Percentiles rank a stretch among this genome's conserved stretches.
Conservation (phyloP, 2,113 vertebrate genomes). For the Geococcyx californianus region DNA sequence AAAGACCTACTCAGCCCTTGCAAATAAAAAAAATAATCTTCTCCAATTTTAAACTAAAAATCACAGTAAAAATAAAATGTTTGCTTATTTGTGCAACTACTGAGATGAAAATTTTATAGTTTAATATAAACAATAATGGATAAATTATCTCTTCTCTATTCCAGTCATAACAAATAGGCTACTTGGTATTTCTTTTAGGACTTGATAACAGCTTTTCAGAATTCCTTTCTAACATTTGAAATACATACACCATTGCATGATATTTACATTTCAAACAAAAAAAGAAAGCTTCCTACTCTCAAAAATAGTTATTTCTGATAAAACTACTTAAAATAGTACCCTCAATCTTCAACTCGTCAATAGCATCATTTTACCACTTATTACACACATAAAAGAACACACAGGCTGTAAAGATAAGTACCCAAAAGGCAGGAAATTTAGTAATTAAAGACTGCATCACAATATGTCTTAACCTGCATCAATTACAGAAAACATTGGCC, state of each 20-base stretch:
- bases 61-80: not conserved
- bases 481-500: not conserved
- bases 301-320: not conserved
- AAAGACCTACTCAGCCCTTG: not conserved
- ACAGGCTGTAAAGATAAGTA: not conserved
- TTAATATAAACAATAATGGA: not conserved
- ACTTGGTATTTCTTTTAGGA: not conserved
- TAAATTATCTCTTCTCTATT: not conserved
- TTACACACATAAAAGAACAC: not conserved
- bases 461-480: not conserved
- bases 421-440: not conserved
- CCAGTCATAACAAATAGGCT: not conserved
- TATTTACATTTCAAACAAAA: conserved; percentile 21
- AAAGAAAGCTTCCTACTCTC: not conserved
- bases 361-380: not conserved
- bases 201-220: not conserved
- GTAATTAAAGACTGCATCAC: not conserved
- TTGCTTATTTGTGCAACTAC: not conserved
- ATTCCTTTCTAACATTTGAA: not conserved
- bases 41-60: not conserved
- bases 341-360: not conserved
- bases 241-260: not conserved
- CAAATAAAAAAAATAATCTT: not conserved
- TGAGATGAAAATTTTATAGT: not conserved
- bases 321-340: not conserved